Conservation (phyloP, 2,888 invertebrate genomes). For the Pterobdella sp. region DNA sequence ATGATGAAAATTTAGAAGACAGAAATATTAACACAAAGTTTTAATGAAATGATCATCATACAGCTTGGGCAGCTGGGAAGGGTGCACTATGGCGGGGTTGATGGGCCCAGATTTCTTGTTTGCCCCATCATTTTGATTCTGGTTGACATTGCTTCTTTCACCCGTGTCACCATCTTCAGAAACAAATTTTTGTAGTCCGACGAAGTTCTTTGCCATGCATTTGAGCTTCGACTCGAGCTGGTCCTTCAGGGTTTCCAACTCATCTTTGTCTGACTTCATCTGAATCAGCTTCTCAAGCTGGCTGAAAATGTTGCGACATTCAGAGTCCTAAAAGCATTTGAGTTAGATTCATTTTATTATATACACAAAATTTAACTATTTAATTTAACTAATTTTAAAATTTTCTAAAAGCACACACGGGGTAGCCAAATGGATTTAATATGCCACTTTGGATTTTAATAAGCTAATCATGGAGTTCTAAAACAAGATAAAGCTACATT, state of each 20-base stretch:
- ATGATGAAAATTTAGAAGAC: not conserved
- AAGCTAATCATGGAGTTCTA: no score
- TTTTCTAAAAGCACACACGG: not conserved
- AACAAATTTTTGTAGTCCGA: constrained; percentile 28
- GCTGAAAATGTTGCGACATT: constrained; percentile 20
- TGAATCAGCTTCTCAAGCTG: constrained; percentile 24
- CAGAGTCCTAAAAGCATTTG: not conserved
- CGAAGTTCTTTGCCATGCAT: constrained; percentile 30
- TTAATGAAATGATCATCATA: not conserved
- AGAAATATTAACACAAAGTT: not conserved
- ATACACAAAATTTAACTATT: not conserved
- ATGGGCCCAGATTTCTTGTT: not conserved
- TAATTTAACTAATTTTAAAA: not conserved
- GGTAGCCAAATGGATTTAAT: no score
- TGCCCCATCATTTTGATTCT: constrained; percentile 17
- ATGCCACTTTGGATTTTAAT: no score
- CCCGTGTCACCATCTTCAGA: constrained; percentile 22
- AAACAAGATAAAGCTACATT: constrained; percentile 19
- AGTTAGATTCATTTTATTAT: not conserved
- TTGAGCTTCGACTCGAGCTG: constrained; percentile 29
- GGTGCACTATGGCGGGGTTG: not conserved
- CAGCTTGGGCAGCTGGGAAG: not conserved
- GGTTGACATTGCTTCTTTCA: constrained; percentile 22
- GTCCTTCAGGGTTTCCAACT: constrained; percentile 23
- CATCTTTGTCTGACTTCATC: constrained; percentile 24